These are phyloP conservation scores for Limosa lapponica DNA, from an alignment of 2,797 vertebrate genomes.

Conservation along the genomic window DNA sequence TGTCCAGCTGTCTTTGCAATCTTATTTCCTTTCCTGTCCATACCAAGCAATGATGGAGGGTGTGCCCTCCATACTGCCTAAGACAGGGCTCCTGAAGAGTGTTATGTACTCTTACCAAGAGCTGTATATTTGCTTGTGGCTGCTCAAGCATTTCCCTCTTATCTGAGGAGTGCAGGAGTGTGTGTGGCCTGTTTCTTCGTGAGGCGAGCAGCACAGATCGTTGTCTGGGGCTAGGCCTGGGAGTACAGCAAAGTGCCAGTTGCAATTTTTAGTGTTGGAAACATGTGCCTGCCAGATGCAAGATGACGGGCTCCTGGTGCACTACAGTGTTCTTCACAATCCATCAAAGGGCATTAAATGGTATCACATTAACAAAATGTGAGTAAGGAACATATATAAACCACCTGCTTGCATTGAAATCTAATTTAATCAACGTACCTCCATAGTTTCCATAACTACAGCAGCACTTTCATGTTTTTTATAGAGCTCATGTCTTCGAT, in stretches of 20 bases:
- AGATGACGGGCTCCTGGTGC: background rate
- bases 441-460: conserved; percentile 55
- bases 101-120: background rate
- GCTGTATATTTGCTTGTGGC: background rate
- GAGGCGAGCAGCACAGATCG: background rate
- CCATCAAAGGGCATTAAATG: conserved; percentile 4
- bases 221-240: background rate
- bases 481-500: conserved; percentile 91
- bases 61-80: background rate
- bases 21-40: background rate
- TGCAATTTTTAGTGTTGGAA: background rate
- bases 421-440: conserved; percentile 68
- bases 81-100: background rate
- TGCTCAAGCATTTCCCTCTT: background rate
- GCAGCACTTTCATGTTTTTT: conserved; percentile 85
- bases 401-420: conserved; percentile 22
- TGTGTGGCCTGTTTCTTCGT: background rate
- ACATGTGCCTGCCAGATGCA: background rate
- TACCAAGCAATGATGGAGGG: background rate
- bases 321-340: background rate
- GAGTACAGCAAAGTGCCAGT: background rate
- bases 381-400: conserved; percentile 24
- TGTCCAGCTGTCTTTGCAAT: background rate
- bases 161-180: background rate
- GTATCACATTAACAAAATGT: background rate